Percentiles rank a stretch among this genome's conserved stretches.
Evolutionary conservation across 2,113 vertebrate genomes (phyloP).

Genomic region (Picathartes gymnocephalus): DNA sequence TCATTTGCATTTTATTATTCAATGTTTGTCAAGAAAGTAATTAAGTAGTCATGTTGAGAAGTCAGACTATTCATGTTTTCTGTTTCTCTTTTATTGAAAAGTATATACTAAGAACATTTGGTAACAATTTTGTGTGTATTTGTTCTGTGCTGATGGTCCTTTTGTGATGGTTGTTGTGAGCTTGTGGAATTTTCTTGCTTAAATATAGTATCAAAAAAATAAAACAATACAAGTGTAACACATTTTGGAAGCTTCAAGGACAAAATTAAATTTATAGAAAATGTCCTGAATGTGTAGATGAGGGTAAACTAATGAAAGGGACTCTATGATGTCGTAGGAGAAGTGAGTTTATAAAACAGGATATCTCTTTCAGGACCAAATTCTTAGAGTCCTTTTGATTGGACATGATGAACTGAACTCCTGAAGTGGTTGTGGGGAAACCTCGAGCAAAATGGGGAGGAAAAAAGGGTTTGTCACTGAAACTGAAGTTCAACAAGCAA

Average conservation of each 20-base stretch:
- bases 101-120: slow-evolving; percentile 40
- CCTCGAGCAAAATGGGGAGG: background rate
- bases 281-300: background rate
- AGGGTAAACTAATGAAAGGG: background rate
- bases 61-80: background rate
- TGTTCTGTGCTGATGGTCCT: slow-evolving; percentile 30
- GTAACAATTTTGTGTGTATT: slow-evolving; percentile 18
- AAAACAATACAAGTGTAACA: background rate
- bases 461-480: background rate
- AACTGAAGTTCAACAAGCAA: background rate
- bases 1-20: slow-evolving; percentile 16
- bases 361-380: background rate
- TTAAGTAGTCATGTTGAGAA: slow-evolving; percentile 32
- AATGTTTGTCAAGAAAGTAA: slow-evolving; percentile 23
- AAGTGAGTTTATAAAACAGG: background rate
- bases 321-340: background rate
- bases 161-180: background rate
- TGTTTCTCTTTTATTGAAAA: slow-evolving; percentile 32
- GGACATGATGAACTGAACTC: background rate
- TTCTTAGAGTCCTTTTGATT: background rate
- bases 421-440: background rate
- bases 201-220: background rate
- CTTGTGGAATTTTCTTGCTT: background rate
- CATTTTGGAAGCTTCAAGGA: background rate
- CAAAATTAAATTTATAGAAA: background rate